phyloP scores from a whole-genome alignment of 1,140 invertebrate genomes.

The Drosophila ironensis region DNA sequence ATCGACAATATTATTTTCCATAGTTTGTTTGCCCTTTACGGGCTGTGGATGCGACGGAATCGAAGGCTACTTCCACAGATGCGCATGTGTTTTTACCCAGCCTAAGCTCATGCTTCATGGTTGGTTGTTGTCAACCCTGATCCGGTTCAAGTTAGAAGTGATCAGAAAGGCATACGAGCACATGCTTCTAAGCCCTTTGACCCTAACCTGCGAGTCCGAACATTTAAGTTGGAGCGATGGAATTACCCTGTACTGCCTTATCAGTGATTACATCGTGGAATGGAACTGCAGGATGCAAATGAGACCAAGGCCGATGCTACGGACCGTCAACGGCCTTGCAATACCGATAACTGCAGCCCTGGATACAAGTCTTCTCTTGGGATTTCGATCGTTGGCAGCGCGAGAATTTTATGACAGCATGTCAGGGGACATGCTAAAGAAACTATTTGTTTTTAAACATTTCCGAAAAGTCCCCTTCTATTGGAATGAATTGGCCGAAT shows the following conservation, averaged over 20 bases:
- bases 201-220: not conserved
- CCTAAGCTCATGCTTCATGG: not conserved
- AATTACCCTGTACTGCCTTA: too few relatives aligned
- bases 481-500: not conserved
- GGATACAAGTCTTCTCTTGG: not conserved
- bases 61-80: too few relatives aligned
- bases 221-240: too few relatives aligned
- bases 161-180: not conserved
- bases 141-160: constrained; percentile 14
- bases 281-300: not conserved
- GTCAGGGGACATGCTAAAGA: not conserved
- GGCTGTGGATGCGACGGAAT: not conserved
- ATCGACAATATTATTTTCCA: not conserved
- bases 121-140: constrained; percentile 4
- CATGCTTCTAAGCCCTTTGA: constrained; percentile 10
- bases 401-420: constrained; percentile 24
- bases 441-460: not conserved
- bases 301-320: not conserved
- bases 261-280: not conserved
- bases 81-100: not conserved
- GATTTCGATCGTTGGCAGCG: constrained; percentile 37
- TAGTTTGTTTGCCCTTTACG: not conserved
- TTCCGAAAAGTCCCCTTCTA: not conserved
- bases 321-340: not conserved
- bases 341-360: constrained; percentile 10